A percentile compares a stretch with the other conserved stretches of the same genome.
Evolutionary conservation across 2,888 invertebrate genomes (phyloP).

Genomic region (Poecilus cupreus): DNA sequence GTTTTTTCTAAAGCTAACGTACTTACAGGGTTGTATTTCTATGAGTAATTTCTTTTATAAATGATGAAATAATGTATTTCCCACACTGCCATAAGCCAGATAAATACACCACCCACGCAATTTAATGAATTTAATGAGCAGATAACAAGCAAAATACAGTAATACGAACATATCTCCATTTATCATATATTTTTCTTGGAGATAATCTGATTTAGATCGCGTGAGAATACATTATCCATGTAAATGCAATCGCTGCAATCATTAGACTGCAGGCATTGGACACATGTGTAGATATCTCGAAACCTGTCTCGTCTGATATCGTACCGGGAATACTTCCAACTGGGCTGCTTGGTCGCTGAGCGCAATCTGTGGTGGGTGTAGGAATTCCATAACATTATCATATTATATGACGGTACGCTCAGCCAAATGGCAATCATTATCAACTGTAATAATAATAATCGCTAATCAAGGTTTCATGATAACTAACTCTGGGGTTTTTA

Average conservation of each 20-base stretch:
- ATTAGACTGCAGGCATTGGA: not conserved
- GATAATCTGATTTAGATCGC: slow-evolving; percentile 56
- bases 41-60: too few relatives aligned
- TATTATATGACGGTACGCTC: slow-evolving; percentile 51
- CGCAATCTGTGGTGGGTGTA: slow-evolving; percentile 48
- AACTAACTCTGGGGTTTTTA: slow-evolving; percentile 6
- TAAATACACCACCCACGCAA: slow-evolving; percentile 8
- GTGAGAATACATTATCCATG: slow-evolving; percentile 52
- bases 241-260: slow-evolving; percentile 37
- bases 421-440: slow-evolving; percentile 41
- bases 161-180: slow-evolving; percentile 25
- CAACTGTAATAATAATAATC: slow-evolving; percentile 23
- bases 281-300: not conserved
- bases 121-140: not conserved
- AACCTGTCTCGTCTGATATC: slow-evolving; percentile 33
- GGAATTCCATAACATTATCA: slow-evolving; percentile 57
- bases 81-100: not conserved
- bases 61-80: too few relatives aligned
- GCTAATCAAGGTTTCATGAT: slow-evolving; percentile 28
- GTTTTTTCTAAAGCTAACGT: too few relatives aligned
- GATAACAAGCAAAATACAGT: slow-evolving; percentile 27
- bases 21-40: too few relatives aligned
- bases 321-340: slow-evolving; percentile 45
- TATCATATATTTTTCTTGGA: slow-evolving; percentile 31
- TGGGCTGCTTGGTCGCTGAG: not conserved